Percentiles rank a stretch among this genome's conserved stretches.
phyloP scores from a whole-genome alignment of 2,113 vertebrate genomes.

The Epinephelus moara region DNA sequence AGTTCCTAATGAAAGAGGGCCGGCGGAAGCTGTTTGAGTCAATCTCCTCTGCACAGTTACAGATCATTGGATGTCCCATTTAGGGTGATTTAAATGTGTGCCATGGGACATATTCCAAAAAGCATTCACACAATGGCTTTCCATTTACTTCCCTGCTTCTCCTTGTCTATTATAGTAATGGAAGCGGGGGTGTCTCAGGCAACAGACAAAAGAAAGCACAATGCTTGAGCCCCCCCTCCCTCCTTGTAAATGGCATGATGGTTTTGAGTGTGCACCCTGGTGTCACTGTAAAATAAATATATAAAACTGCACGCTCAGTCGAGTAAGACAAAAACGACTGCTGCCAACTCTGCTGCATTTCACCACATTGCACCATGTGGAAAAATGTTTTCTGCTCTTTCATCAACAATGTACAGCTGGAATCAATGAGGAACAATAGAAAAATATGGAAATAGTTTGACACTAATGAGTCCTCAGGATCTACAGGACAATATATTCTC shows the following conservation, averaged over 20 bases:
- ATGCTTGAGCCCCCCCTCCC: neutral
- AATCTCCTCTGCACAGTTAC: constrained; percentile 60
- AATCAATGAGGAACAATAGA: constrained; percentile 6
- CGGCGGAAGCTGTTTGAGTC: constrained; percentile 55
- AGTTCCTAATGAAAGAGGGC: constrained; percentile 70
- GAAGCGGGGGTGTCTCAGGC: constrained; percentile 31
- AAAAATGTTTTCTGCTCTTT: neutral
- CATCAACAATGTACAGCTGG: neutral
- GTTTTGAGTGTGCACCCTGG: constrained; percentile 26
- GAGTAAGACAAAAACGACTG: constrained; percentile 10
- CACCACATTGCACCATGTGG: constrained; percentile 42
- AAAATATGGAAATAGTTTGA: neutral
- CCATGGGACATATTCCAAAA: constrained; percentile 62
- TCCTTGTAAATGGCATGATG: constrained; percentile 13
- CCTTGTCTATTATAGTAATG: constrained; percentile 53
- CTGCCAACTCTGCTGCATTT: constrained; percentile 25
- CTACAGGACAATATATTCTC: neutral
- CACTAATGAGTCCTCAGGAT: constrained; percentile 20
- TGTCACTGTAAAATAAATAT: constrained; percentile 51
- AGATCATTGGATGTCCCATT: constrained; percentile 72
- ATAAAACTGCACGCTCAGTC: constrained; percentile 23
- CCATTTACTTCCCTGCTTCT: constrained; percentile 52
- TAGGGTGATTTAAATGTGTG: constrained; percentile 61
- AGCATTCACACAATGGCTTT: constrained; percentile 53
- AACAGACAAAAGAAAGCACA: constrained; percentile 42